These are phyloP conservation scores for Brenthis ino DNA, from an alignment of 2,888 invertebrate genomes.

Conservation along the genomic window DNA sequence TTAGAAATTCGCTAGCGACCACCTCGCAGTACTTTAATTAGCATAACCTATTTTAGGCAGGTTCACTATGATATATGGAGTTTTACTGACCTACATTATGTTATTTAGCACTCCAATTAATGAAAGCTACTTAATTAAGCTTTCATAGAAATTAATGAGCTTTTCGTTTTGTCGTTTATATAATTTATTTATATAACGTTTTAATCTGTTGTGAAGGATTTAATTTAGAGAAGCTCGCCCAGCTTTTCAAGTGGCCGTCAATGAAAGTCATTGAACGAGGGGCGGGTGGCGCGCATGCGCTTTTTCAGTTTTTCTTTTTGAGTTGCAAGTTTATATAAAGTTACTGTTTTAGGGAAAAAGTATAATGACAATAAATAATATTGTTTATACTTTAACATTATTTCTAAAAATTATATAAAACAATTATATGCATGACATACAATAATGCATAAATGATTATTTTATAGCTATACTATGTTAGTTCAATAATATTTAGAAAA, in stretches of 20 bases:
- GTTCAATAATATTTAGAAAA: too few relatives aligned
- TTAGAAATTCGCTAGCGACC: constrained; percentile 14
- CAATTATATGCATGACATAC: too few relatives aligned
- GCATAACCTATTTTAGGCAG: constrained; percentile 20
- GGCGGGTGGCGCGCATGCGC: constrained; percentile 72
- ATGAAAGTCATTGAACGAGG: constrained; percentile 71
- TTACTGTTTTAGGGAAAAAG: constrained; percentile 11
- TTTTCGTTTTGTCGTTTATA: background rate
- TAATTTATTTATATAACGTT: constrained; percentile 18
- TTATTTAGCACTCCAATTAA: background rate
- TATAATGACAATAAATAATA: background rate
- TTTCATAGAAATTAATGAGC: background rate
- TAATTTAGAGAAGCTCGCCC: constrained; percentile 43
- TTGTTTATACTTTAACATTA: background rate
- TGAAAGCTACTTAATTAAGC: too few relatives aligned
- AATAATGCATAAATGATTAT: too few relatives aligned
- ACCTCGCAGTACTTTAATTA: constrained; percentile 20
- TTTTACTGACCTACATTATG: constrained; percentile 17
- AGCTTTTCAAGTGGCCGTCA: constrained; percentile 49
- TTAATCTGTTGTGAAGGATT: constrained; percentile 30
- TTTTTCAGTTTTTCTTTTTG: constrained; percentile 44
- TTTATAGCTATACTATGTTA: too few relatives aligned
- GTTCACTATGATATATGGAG: constrained; percentile 10
- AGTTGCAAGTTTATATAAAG: constrained; percentile 42
- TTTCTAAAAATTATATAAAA: too few relatives aligned